Percentiles rank a stretch among this genome's conserved stretches.
These are phyloP conservation scores for Callipepla squamata DNA, from an alignment of 2,113 vertebrate genomes.

Conservation along the genomic window DNA sequence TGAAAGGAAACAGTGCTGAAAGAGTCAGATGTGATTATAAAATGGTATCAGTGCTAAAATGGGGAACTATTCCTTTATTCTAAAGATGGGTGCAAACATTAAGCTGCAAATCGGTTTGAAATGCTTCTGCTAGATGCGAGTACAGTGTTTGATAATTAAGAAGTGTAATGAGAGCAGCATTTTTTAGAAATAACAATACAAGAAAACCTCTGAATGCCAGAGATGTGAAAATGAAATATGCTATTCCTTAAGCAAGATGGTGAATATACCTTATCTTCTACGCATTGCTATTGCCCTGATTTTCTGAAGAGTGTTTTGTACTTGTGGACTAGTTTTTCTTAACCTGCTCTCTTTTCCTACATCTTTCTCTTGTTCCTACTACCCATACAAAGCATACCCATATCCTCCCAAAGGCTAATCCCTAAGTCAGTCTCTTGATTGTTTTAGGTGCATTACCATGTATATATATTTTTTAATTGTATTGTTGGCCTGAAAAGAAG, in stretches of 20 bases:
- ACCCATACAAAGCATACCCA: neutral
- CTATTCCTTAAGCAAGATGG: neutral
- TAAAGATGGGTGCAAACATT: neutral
- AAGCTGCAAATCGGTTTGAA: neutral
- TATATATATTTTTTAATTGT: constrained; percentile 2
- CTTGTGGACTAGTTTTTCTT: neutral
- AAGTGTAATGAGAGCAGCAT: neutral
- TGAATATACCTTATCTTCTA: neutral
- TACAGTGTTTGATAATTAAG: neutral
- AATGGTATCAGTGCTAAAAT: neutral
- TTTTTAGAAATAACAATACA: neutral
- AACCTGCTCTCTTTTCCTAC: neutral
- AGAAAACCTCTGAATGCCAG: neutral
- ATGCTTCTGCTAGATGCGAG: neutral
- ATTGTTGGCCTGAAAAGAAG: constrained; percentile 7
- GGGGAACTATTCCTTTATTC: neutral
- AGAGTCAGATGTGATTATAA: neutral
- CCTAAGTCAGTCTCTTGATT: neutral
- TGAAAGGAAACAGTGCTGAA: neutral
- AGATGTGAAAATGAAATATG: too few species aligned
- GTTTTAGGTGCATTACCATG: neutral
- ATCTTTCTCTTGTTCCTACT: neutral
- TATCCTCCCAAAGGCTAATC: neutral
- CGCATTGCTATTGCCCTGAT: neutral
- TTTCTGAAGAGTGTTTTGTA: neutral